phyloP scores from a whole-genome alignment of 2,797 vertebrate genomes.

The Acanthurus tractus region DNA sequence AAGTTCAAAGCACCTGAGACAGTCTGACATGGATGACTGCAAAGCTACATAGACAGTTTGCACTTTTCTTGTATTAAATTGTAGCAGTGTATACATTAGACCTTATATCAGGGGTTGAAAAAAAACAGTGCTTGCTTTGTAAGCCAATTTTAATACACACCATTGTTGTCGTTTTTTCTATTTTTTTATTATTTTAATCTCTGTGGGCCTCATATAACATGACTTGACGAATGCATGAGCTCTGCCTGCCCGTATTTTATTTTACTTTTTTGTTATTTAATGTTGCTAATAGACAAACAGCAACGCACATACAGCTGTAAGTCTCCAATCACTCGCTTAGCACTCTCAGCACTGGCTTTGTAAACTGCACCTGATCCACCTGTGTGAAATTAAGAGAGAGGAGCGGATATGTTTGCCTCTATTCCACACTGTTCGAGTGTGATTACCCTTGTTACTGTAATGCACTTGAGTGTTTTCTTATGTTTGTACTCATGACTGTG shows the following conservation, averaged over 20 bases:
- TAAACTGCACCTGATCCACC: slow-evolving; percentile 57
- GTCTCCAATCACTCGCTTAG: slow-evolving; percentile 35
- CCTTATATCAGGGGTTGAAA: neutral
- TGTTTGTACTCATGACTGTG: slow-evolving; percentile 28
- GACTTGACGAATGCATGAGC: slow-evolving; percentile 19
- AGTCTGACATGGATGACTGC: neutral
- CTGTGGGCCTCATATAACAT: neutral
- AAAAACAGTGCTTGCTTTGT: neutral
- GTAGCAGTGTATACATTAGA: neutral
- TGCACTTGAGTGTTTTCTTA: slow-evolving; percentile 51
- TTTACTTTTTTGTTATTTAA: slow-evolving; percentile 11
- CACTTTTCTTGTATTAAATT: neutral
- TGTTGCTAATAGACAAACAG: slow-evolving; percentile 31
- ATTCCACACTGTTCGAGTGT: slow-evolving; percentile 46
- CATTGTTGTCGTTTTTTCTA: neutral
- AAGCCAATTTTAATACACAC: neutral
- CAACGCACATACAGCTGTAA: slow-evolving; percentile 24
- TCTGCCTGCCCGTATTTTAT: neutral
- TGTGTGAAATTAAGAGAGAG: slow-evolving; percentile 68
- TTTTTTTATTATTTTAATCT: slow-evolving; percentile 3
- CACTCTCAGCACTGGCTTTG: slow-evolving; percentile 40
- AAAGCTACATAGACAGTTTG: neutral
- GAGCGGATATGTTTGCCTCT: slow-evolving; percentile 51
- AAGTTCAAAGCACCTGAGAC: slow-evolving; percentile 2
- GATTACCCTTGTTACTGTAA: slow-evolving; percentile 56